Evolutionary conservation across 1,140 invertebrate genomes (phyloP), one percentile per base, ranked within the genome.

Genomic region (Heliconius nattereri): DNA sequence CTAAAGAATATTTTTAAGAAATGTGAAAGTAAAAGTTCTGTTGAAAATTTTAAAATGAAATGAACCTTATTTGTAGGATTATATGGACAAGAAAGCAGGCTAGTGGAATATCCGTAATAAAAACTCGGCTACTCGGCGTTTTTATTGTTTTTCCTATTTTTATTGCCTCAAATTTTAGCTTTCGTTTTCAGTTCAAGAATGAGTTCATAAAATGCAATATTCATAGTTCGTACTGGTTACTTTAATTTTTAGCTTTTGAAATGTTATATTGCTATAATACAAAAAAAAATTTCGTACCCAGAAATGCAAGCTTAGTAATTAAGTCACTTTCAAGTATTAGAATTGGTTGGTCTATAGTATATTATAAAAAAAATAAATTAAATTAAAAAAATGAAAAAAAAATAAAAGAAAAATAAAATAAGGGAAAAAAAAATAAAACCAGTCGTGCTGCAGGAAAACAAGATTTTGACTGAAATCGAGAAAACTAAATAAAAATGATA

Each of bases 11-110:
- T 60, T 84, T 82, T 78, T 73, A 81, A 87, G 83, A 85, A 87
- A 88, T 88, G 83, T 86, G 89, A 89, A 89, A 90, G 87, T 89
- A 78, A 87, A 83, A 79, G 66, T 75, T 35, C 23, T 72, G n/a
- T n/a, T 57, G 8, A 66, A 29, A 9, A 57, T 23, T 57, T 73
- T 73, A 7, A 32, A 20, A 20, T n/a, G 75, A 32, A 37, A 60
- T 79, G 26, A 72, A 71, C 73, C 49, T 74, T 75, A 79, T 23
- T 37, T 9, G 5, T 29, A 26, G n/a, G 5, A 1, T 2, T 7
- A 60, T 76, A 79, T 49, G 66, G 54, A 57, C n/a, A 57, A 57
- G 20, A 57, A 57, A 70, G 16, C 35, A 57, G 1, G 0, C 29
- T 23, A 37, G 49, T 40, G 35, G 40, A 54, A 75, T 40, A 49